Evolutionary conservation across 2,888 invertebrate genomes (phyloP), one percentile per base, ranked within the genome.

Genomic region (Cryptus armator): DNA sequence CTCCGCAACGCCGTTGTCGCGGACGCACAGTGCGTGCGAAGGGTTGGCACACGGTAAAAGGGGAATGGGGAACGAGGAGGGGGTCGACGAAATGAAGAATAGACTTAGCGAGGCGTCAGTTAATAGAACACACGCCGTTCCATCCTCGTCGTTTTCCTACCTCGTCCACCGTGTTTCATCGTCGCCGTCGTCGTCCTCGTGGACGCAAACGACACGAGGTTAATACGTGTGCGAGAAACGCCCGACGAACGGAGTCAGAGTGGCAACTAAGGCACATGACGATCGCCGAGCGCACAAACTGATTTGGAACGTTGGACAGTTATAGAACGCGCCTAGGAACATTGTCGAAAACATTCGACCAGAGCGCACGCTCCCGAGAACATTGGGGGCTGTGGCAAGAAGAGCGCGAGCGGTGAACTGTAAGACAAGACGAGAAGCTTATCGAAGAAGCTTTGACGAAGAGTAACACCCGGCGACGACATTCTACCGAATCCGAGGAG

Each of bases 291-390:
- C 75, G 53, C 64, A 44, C 77, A 88, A 14, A 90, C 91, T 91
- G 90, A 92, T 93, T 93, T 91, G 90, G 92, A 92, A 90, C 92
- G 90, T 91, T 85, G 88, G 90, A 92, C 93, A 84, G 87, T 92
- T 92, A 93, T 93, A 93, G 93, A 93, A 93, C 91, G 59, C 88
- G 89, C 88, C 90, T 92, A 92, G 91, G 83, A 87, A 91, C 91
- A 88, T 92, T 91, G 92, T 91, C 90, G 91, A 92, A 93, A 93
- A 92, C 92, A 91, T 92, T 88, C 89, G 91, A 86, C 90, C 85
- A 83, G 76, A 37, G 37, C 37, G 48, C 46, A 32, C 79, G 24
- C 48, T 12, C 68, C 46, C 68, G 70, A 62, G 48, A 43, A 32
- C 37, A 43, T 37, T 43, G 37, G 37, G 37, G 37, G 37, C 43